Conservation (phyloP, 2,113 vertebrate species). For the Gorsachius goisagi region DNA sequence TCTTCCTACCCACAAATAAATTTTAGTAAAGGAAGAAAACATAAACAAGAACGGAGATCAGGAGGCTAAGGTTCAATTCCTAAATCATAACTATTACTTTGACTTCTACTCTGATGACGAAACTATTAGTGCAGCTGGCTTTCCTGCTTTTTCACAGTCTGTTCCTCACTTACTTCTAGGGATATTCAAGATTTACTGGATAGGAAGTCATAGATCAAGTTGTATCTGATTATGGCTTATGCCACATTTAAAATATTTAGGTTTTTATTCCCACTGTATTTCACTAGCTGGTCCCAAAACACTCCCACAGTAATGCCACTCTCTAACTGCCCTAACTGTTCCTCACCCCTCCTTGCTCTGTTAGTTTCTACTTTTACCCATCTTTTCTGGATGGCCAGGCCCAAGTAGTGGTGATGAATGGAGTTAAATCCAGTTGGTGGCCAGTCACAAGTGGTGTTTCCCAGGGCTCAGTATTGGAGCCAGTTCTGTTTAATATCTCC, state of each 20-base stretch:
- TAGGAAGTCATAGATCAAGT: neutral
- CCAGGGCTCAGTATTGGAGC: neutral
- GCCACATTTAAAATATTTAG: neutral
- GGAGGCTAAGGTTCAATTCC: neutral
- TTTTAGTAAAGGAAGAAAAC: neutral
- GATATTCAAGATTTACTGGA: neutral
- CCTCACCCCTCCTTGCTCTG: neutral
- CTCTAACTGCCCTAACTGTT: neutral
- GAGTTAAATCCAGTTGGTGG: neutral
- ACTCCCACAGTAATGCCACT: neutral
- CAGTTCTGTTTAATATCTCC: neutral
- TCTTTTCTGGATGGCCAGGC: no score
- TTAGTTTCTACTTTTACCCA: neutral
- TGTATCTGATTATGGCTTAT: neutral
- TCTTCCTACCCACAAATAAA: neutral
- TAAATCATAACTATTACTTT: neutral
- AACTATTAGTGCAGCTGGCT: neutral
- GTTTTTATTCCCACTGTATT: neutral
- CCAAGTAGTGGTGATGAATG: neutral
- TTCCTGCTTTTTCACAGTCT: neutral
- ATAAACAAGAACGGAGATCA: neutral
- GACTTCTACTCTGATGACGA: neutral
- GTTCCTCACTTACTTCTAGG: neutral
- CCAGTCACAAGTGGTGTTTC: neutral
- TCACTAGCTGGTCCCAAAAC: neutral